A percentile compares a stretch with the other conserved stretches of the same genome.
Conservation (phyloP, 2,797 vertebrate species). For the Dicrostonyx torquatus region DNA sequence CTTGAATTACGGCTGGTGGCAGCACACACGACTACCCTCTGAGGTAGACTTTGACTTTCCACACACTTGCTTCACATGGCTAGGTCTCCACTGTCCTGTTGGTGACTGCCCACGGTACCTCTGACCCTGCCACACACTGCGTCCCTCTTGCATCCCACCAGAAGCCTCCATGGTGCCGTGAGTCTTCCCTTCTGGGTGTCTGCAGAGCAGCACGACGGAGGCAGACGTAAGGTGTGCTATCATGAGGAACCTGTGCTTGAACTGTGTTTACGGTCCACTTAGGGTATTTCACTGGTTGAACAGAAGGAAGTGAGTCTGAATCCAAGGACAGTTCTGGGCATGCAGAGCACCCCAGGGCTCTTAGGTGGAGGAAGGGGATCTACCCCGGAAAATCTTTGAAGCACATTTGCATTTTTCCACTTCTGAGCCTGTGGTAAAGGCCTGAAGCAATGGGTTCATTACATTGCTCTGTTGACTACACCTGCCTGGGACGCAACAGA, state of each 20-base stretch:
- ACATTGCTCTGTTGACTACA: background rate
- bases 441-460: background rate
- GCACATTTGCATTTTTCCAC: background rate
- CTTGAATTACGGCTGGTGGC: background rate
- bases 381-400: background rate
- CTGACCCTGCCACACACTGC: background rate
- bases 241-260: background rate
- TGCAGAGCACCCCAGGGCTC: background rate
- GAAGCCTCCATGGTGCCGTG: background rate
- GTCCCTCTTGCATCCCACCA: background rate
- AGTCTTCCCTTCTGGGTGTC: background rate
- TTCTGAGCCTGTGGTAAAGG: background rate
- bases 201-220: background rate
- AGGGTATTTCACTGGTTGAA: background rate
- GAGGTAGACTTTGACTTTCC: background rate
- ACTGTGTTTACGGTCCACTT: background rate
- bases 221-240: background rate
- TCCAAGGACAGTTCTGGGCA: background rate
- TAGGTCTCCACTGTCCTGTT: background rate
- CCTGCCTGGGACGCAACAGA: background rate
- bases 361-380: background rate
- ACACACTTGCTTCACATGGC: too few species aligned
- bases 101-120: background rate
- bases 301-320: background rate
- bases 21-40: background rate